These are phyloP conservation scores for Campoplex capitator DNA, from an alignment of 2,888 invertebrate genomes.

Conservation along the genomic window DNA sequence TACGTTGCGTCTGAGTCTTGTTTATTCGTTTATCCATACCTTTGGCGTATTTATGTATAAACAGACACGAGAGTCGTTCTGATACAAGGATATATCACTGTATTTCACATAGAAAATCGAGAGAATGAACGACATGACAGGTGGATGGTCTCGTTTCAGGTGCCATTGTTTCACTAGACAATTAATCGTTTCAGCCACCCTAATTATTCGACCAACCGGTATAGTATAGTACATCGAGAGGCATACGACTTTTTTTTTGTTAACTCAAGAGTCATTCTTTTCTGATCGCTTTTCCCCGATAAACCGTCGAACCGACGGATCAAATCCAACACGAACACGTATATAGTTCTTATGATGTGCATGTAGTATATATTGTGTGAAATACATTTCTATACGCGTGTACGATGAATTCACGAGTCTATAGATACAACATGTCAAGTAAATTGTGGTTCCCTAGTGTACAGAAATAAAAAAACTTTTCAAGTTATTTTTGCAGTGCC, in stretches of 20 bases:
- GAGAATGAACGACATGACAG: slow-evolving; percentile 36
- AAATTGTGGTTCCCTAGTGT: neutral
- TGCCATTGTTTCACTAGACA: slow-evolving; percentile 58
- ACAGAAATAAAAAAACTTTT: neutral
- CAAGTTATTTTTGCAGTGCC: slow-evolving; percentile 7
- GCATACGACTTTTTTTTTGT: slow-evolving; percentile 5
- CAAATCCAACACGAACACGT: neutral
- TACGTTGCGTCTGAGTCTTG: neutral
- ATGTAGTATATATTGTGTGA: neutral
- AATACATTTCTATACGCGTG: neutral
- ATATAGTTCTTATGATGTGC: neutral
- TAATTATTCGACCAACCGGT: slow-evolving; percentile 53
- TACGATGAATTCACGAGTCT: neutral
- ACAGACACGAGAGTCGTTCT: slow-evolving; percentile 16
- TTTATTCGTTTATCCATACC: neutral
- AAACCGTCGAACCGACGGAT: slow-evolving; percentile 44
- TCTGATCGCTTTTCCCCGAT: slow-evolving; percentile 34
- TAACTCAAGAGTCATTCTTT: slow-evolving; percentile 6
- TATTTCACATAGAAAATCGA: slow-evolving; percentile 15
- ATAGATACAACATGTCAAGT: neutral
- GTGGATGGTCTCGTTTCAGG: slow-evolving; percentile 52
- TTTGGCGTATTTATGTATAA: neutral
- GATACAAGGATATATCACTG: neutral
- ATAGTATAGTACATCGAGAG: neutral
- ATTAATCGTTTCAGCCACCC: slow-evolving; percentile 53